Conservation (phyloP, 2,797 vertebrate genomes). For the Pachyuromys duprasi region DNA sequence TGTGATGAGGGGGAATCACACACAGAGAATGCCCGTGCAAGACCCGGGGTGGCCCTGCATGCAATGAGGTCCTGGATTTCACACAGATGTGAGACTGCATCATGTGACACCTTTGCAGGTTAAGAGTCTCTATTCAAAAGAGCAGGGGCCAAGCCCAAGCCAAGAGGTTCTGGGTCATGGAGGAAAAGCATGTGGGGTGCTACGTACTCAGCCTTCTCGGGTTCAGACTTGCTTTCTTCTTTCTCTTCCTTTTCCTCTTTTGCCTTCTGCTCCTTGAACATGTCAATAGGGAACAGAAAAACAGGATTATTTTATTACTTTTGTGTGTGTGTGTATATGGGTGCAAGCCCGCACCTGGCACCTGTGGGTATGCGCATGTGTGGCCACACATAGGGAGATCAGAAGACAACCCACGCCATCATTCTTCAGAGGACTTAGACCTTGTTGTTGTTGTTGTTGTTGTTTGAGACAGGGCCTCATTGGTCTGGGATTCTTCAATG, state of each 20-base stretch:
- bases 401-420: not conserved
- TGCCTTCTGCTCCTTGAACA: conserved; percentile 88
- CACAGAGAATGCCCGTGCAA: not conserved
- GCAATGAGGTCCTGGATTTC: not conserved
- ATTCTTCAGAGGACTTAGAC: not conserved
- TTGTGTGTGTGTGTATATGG: not conserved
- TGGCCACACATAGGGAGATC: not conserved
- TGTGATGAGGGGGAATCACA: not conserved
- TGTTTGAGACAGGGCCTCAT: not conserved
- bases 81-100: accelerated
- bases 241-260: conserved; percentile 90
- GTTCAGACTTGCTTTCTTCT: conserved; percentile 89
- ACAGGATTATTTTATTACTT: not conserved
- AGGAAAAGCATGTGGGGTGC: not conserved
- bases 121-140: not conserved
- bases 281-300: conserved; percentile 42
- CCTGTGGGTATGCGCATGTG: not conserved
- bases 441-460: too few species aligned
- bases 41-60: accelerated
- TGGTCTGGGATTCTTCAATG: not conserved
- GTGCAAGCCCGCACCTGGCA: not conserved
- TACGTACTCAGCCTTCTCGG: conserved; percentile 94
- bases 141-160: not conserved
- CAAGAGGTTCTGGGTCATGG: not conserved
- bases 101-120: not conserved